phyloP scores from a whole-genome alignment of 2,797 vertebrate genomes.

The Enteromius trimaculatus region DNA sequence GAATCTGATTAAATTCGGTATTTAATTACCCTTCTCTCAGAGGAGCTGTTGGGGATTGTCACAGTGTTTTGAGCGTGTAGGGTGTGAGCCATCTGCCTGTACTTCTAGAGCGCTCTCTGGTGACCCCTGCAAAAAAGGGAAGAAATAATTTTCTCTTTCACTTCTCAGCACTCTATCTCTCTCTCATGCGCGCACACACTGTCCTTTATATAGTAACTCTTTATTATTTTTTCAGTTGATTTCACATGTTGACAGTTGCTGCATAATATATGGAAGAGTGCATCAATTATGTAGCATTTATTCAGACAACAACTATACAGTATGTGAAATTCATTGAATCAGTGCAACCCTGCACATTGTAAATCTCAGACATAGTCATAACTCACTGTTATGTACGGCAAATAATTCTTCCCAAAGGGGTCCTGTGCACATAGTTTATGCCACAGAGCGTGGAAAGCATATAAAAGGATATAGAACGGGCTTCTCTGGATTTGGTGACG shows the following conservation, averaged over 20 bases:
- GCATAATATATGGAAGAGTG: slow-evolving; percentile 73
- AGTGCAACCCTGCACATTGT: slow-evolving; percentile 71
- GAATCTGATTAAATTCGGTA: slow-evolving; percentile 87
- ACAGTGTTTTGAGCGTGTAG: slow-evolving; percentile 82
- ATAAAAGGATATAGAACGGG: slow-evolving; percentile 23
- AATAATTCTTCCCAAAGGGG: slow-evolving; percentile 57
- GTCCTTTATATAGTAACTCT: slow-evolving; percentile 61
- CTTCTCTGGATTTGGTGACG: slow-evolving; percentile 14
- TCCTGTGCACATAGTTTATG: slow-evolving; percentile 14
- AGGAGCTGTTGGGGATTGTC: slow-evolving; percentile 83
- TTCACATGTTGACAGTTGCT: slow-evolving; percentile 79
- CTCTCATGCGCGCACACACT: slow-evolving; percentile 55
- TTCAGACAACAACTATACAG: slow-evolving; percentile 53
- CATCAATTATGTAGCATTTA: slow-evolving; percentile 78
- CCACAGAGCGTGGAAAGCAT: slow-evolving; percentile 14
- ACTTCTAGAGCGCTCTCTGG: slow-evolving; percentile 67
- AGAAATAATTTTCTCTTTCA: slow-evolving; percentile 52
- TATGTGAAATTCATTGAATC: slow-evolving; percentile 78
- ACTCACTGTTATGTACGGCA: slow-evolving; percentile 72
- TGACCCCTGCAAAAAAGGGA: slow-evolving; percentile 60
- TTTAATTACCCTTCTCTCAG: slow-evolving; percentile 84
- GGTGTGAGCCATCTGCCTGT: slow-evolving; percentile 83
- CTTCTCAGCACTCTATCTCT: slow-evolving; percentile 57
- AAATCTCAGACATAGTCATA: slow-evolving; percentile 71
- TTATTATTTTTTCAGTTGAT: slow-evolving; percentile 75